phyloP scores from a whole-genome alignment of 53 echinoderm and acorn worm species.

The Temnopleurus reevesii region DNA sequence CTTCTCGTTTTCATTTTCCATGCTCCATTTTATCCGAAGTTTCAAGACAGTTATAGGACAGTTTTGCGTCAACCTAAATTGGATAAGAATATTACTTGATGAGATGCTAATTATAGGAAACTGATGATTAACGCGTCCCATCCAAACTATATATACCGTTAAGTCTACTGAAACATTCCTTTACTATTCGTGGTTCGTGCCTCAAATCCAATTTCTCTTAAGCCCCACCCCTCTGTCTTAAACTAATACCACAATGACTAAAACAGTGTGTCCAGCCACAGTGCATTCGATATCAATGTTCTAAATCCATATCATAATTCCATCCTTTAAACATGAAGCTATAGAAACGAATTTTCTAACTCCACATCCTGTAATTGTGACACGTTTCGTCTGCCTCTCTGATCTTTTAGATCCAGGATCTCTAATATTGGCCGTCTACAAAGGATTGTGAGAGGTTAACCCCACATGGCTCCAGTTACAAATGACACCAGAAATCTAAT shows the following conservation, averaged over 20 bases:
- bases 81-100: too few species aligned
- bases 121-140: too few species aligned
- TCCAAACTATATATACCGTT: too few species aligned
- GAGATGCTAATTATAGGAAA: too few species aligned
- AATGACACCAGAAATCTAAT: slow-evolving; percentile 43
- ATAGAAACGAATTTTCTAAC: too few species aligned
- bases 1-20: too few species aligned
- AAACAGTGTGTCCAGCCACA: background rate
- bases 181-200: background rate
- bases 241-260: background rate
- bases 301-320: background rate
- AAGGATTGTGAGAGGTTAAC: slow-evolving; percentile 23
- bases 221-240: background rate
- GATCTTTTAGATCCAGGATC: too few species aligned
- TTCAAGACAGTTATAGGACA: too few species aligned
- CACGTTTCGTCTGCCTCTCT: background rate
- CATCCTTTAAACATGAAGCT: too few species aligned
- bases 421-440: background rate
- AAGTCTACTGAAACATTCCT: too few species aligned
- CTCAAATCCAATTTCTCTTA: background rate
- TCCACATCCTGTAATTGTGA: background rate
- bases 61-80: too few species aligned
- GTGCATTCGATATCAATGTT: background rate
- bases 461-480: slow-evolving; percentile 36
- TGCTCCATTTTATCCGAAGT: too few species aligned